Percentiles rank a stretch among this genome's conserved stretches.
These are phyloP conservation scores for Myanophis thanlyinensis DNA, from an alignment of 2,113 vertebrate genomes.

Conservation along the genomic window DNA sequence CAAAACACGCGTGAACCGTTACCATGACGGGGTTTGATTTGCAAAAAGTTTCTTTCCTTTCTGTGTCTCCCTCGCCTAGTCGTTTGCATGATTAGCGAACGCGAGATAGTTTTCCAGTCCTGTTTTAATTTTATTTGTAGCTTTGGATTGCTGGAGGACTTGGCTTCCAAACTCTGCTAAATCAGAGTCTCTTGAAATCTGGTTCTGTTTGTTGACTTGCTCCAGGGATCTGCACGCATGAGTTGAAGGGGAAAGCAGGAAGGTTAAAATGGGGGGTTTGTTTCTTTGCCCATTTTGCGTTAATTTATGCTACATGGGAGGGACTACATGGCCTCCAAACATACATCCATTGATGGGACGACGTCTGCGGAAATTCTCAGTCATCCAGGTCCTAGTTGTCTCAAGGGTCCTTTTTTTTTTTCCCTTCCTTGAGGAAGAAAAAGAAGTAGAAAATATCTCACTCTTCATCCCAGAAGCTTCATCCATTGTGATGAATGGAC, in stretches of 20 bases:
- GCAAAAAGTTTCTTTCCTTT: constrained; percentile 21
- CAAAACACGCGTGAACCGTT: constrained; percentile 2
- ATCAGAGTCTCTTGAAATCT: constrained; percentile 33
- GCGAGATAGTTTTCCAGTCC: constrained; percentile 25
- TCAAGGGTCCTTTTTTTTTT: background rate
- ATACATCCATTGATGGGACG: constrained; percentile 62
- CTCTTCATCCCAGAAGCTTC: too few relatives aligned
- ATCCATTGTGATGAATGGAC: too few relatives aligned
- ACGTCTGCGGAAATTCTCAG: background rate
- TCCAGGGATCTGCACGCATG: constrained; percentile 55
- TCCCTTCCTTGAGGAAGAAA: too few relatives aligned
- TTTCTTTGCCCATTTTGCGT: constrained; percentile 63
- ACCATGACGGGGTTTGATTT: constrained; percentile 7
- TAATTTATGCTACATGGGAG: constrained; percentile 60
- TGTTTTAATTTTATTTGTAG: constrained; percentile 55
- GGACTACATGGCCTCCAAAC: constrained; percentile 47
- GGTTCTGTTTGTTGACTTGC: constrained; percentile 55
- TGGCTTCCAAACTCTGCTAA: constrained; percentile 50
- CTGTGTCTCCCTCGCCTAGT: constrained; percentile 10
- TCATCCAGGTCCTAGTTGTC: background rate
- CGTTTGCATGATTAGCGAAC: constrained; percentile 48
- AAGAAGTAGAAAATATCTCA: too few relatives aligned
- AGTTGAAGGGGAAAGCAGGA: constrained; percentile 61
- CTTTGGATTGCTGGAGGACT: constrained; percentile 60
- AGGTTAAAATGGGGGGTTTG: constrained; percentile 67